A percentile compares a stretch with the other conserved stretches of the same genome.
These are phyloP conservation scores for Hydrolagus colliei DNA, from an alignment of 2,797 vertebrate genomes.

Conservation along the genomic window DNA sequence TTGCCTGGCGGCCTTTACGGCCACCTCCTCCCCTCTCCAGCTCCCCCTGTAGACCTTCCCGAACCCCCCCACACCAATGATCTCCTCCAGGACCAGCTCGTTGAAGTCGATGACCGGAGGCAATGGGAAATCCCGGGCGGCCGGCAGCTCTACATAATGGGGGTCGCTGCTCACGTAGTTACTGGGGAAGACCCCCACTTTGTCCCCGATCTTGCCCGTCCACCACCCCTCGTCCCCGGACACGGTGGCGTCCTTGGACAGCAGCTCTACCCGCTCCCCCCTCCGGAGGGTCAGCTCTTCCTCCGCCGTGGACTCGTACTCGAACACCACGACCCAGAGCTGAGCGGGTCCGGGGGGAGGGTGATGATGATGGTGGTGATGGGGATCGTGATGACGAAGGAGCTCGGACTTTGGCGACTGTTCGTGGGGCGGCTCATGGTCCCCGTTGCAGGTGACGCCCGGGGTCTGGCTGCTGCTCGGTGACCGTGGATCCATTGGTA, in stretches of 20 bases:
- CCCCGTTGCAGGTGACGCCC: slow-evolving; percentile 11
- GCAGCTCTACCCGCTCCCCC: slow-evolving; percentile 79
- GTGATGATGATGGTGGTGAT: slow-evolving; percentile 55
- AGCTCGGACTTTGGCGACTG: neutral
- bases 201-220: slow-evolving; percentile 81
- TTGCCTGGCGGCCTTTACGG: slow-evolving; percentile 79
- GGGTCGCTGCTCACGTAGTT: slow-evolving; percentile 75
- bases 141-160: slow-evolving; percentile 51
- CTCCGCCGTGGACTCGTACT: slow-evolving; percentile 80
- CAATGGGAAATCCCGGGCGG: slow-evolving; percentile 46
- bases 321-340: slow-evolving; percentile 81
- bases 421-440: neutral
- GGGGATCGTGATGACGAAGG: slow-evolving; percentile 36
- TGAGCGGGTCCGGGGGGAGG: slow-evolving; percentile 48
- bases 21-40: slow-evolving; percentile 74
- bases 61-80: slow-evolving; percentile 83
- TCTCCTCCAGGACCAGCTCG: slow-evolving; percentile 75
- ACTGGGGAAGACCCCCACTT: slow-evolving; percentile 83
- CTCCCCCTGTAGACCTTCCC: slow-evolving; percentile 80
- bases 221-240: slow-evolving; percentile 91
- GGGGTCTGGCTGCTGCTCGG: neutral
- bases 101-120: slow-evolving; percentile 76
- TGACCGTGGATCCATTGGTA: slow-evolving; percentile 13
- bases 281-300: slow-evolving; percentile 79
- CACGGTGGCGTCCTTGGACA: slow-evolving; percentile 81